A percentile compares a stretch with the other conserved stretches of the same genome.
phyloP scores from a whole-genome alignment of 2,797 vertebrate genomes.

The Channallabes apus region DNA sequence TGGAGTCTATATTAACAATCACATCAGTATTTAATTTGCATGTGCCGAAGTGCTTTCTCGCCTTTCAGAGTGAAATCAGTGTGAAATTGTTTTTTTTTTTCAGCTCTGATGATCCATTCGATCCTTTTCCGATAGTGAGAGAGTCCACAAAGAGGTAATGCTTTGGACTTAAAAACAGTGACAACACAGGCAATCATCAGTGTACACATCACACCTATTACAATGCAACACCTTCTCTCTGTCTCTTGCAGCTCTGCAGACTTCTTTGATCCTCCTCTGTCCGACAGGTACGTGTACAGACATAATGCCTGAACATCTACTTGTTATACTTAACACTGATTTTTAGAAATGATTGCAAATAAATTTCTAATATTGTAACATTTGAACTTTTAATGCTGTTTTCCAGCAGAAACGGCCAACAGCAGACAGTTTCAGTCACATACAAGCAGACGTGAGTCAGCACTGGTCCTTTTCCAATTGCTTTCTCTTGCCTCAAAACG shows the following conservation, averaged over 20 bases:
- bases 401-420: constrained; percentile 60
- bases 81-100: constrained; percentile 77
- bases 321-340: neutral
- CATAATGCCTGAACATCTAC: neutral
- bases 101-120: constrained; percentile 76
- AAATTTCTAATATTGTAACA: neutral
- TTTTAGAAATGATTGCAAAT: neutral
- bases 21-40: constrained; percentile 73
- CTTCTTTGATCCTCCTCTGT: constrained; percentile 35
- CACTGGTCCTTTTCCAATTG: constrained; percentile 49
- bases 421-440: constrained; percentile 61
- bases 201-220: constrained; percentile 70
- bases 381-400: constrained; percentile 22
- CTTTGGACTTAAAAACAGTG: constrained; percentile 70
- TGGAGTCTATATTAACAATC: constrained; percentile 63
- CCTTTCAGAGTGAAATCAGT: constrained; percentile 77
- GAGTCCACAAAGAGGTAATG: constrained; percentile 77
- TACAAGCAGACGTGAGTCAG: constrained; percentile 73
- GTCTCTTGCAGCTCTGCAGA: constrained; percentile 62
- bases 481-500: constrained; percentile 58
- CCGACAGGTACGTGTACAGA: constrained; percentile 30
- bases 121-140: constrained; percentile 73
- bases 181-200: constrained; percentile 65
- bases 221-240: constrained; percentile 67
- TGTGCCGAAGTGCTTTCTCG: constrained; percentile 65